These are phyloP conservation scores for Drosophila subpulchrella DNA, from an alignment of 1,140 invertebrate species.

Conservation along the genomic window DNA sequence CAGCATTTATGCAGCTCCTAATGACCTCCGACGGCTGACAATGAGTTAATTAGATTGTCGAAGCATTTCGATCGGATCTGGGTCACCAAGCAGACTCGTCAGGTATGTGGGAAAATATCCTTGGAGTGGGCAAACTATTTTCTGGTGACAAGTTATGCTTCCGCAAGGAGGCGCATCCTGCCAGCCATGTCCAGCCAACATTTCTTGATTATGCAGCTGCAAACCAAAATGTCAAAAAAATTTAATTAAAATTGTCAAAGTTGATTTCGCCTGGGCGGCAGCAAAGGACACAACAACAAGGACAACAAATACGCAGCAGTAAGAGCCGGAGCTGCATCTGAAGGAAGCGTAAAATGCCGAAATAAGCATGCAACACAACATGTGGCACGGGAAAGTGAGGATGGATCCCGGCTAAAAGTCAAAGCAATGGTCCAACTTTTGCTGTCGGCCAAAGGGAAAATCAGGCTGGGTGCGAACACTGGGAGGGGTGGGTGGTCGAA, in stretches of 20 bases:
- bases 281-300: conserved; percentile 26
- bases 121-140: background rate
- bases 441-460: conserved; percentile 33
- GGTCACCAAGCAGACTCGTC: background rate
- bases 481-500: conserved; percentile 17
- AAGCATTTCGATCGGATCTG: background rate
- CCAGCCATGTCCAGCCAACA: conserved; percentile 34
- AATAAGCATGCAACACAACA: conserved; percentile 52
- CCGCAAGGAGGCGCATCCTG: background rate
- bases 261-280: conserved; percentile 59
- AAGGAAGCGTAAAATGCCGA: conserved; percentile 61
- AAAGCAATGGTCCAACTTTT: conserved; percentile 47
- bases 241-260: conserved; percentile 79
- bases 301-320: conserved; percentile 33
- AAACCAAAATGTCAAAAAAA: conserved; percentile 65
- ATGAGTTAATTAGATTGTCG: conserved; percentile 23
- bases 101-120: conserved; percentile 16
- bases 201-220: conserved; percentile 57
- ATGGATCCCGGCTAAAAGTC: conserved; percentile 30
- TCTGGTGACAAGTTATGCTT: conserved; percentile 13
- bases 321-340: conserved; percentile 32
- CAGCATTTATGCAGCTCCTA: conserved; percentile 29
- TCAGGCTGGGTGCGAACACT: conserved; percentile 5
- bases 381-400: background rate
- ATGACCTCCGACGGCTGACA: conserved; percentile 30